A percentile compares a stretch with the other conserved stretches of the same genome.
phyloP scores from a whole-genome alignment of 2,797 vertebrate genomes.

The Alfaro cultratus region DNA sequence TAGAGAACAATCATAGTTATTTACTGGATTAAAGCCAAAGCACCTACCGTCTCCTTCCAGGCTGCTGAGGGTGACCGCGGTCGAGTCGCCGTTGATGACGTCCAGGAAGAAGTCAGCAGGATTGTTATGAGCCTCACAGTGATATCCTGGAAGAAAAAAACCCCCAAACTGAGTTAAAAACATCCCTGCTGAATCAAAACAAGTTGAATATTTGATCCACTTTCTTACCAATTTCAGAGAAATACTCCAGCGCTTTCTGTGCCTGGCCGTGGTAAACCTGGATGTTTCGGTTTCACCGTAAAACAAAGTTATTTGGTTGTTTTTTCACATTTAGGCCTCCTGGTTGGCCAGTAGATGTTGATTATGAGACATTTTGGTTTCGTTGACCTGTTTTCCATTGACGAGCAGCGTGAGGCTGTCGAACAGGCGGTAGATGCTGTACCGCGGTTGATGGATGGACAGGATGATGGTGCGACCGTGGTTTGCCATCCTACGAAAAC shows the following conservation, averaged over 20 bases:
- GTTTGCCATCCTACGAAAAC: conserved; percentile 67
- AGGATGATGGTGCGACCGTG: conserved; percentile 81
- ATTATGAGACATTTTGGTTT: neutral
- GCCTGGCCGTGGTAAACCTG: conserved; percentile 79
- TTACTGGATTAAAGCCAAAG: neutral
- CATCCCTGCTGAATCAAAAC: rapidly evolving
- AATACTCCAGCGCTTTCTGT: conserved; percentile 72
- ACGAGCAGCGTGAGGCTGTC: conserved; percentile 83
- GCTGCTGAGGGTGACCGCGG: conserved; percentile 63
- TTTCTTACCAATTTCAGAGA: conserved; percentile 76
- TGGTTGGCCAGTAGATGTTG: neutral
- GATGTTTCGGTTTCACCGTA: rapidly evolving
- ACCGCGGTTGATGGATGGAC: conserved; percentile 85
- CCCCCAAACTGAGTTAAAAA: neutral
- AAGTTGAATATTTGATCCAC: rapidly evolving
- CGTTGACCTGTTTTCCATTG: conserved; percentile 71
- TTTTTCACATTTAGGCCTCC: neutral
- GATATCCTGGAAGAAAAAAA: conserved; percentile 82
- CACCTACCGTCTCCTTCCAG: neutral
- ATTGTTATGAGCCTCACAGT: conserved; percentile 91
- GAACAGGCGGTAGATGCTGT: conserved; percentile 82
- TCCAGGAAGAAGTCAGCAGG: conserved; percentile 95
- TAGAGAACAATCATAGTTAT: neutral
- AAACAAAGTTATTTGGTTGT: neutral
- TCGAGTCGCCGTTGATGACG: conserved; percentile 90